A percentile compares a stretch with the other conserved stretches of the same genome.
Conservation (phyloP, 92 coral and sea anemone species). For the Bergia puertoricense region DNA sequence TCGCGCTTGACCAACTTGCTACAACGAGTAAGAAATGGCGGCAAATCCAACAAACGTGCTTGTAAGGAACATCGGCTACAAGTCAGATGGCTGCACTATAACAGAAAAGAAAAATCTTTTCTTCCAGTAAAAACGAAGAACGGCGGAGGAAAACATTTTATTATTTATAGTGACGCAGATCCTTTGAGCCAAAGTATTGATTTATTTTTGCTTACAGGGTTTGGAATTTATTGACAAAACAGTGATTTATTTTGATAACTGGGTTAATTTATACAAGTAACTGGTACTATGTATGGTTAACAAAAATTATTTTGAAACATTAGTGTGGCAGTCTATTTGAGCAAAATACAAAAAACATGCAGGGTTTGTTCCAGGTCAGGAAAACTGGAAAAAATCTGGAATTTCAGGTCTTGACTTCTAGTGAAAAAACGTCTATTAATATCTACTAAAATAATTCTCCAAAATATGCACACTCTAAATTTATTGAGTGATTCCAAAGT, state of each 20-base stretch:
- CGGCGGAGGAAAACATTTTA: slow-evolving; percentile 17
- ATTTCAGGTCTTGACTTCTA: too few species aligned
- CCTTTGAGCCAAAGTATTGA: background rate
- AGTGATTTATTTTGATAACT: slow-evolving; percentile 30
- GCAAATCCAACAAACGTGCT: background rate
- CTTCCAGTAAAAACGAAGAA: slow-evolving; percentile 18
- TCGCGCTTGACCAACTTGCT: slow-evolving; percentile 15
- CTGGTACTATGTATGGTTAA: slow-evolving; percentile 25
- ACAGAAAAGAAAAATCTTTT: slow-evolving; percentile 20
- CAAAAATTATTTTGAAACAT: slow-evolving; percentile 12
- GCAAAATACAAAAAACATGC: background rate
- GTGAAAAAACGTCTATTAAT: too few species aligned
- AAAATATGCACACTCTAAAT: too few species aligned
- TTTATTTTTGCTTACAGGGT: background rate
- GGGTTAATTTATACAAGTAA: slow-evolving; percentile 11
- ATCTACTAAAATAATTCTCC: too few species aligned
- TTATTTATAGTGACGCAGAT: background rate
- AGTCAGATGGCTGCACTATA: slow-evolving; percentile 19
- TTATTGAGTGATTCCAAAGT: too few species aligned
- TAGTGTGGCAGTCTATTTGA: slow-evolving; percentile 19
- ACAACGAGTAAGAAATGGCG: slow-evolving; percentile 10
- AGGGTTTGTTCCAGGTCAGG: too few species aligned
- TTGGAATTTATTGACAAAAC: slow-evolving; percentile 1
- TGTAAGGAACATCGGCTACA: background rate
- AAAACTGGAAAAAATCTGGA: too few species aligned